These are phyloP conservation scores for Atrina japonica DNA, from an alignment of 2,888 invertebrate species.

Conservation along the genomic window DNA sequence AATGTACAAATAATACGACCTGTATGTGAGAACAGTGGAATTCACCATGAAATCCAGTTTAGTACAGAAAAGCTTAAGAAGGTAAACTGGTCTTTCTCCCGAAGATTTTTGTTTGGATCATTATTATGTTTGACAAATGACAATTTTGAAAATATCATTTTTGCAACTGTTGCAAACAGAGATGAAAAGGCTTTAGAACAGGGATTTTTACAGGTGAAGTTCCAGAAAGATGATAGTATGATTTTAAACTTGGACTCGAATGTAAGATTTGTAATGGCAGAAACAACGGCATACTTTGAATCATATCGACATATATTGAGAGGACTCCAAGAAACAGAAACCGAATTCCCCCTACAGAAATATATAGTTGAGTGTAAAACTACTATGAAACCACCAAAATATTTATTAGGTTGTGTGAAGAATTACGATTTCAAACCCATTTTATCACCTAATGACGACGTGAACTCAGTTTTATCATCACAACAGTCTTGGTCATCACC, in stretches of 20 bases:
- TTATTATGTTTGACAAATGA: constrained; percentile 87
- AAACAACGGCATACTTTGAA: constrained; percentile 90
- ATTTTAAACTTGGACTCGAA: constrained; percentile 42
- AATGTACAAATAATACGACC: constrained; percentile 69
- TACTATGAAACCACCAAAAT: constrained; percentile 57
- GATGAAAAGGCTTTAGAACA: constrained; percentile 60
- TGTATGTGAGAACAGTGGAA: constrained; percentile 59
- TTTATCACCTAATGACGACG: neutral
- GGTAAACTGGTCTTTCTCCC: constrained; percentile 82
- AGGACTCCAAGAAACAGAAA: constrained; percentile 85
- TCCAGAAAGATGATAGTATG: constrained; percentile 51
- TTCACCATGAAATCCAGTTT: constrained; percentile 67
- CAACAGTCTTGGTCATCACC: neutral
- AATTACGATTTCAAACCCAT: constrained; percentile 50
- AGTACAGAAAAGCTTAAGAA: constrained; percentile 47
- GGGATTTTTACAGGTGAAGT: constrained; percentile 66
- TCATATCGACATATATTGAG: constrained; percentile 89
- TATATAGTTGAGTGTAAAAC: constrained; percentile 65
- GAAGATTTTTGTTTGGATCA: constrained; percentile 87
- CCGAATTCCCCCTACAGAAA: constrained; percentile 61
- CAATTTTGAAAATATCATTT: constrained; percentile 86
- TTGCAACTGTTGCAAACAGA: constrained; percentile 84
- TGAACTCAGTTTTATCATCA: too few species aligned
- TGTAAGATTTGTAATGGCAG: constrained; percentile 84
- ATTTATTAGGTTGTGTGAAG: constrained; percentile 47